phyloP scores from a whole-genome alignment of 1,140 invertebrate species.

The Pachyrhynchus sulphureomaculatus region DNA sequence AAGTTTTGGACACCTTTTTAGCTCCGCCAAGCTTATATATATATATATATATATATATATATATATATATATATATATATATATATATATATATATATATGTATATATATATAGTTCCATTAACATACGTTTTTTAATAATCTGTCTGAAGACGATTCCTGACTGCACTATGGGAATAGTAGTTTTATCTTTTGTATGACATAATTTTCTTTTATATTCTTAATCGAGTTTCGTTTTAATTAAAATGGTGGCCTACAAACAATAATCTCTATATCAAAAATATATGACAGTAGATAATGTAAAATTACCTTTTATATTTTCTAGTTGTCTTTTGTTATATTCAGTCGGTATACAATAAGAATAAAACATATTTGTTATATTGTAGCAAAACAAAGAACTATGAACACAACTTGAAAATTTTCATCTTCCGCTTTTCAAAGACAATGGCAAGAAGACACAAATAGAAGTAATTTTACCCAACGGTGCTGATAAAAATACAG shows the following conservation, averaged over 20 bases:
- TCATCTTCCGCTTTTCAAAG: constrained; percentile 26
- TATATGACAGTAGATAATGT: constrained; percentile 4
- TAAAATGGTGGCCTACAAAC: not conserved
- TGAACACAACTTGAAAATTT: constrained; percentile 26
- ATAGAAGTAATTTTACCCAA: constrained; percentile 26
- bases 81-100: too few relatives aligned
- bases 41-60: too few relatives aligned
- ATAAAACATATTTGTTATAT: constrained; percentile 27
- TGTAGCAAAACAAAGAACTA: constrained; percentile 24
- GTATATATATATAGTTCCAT: too few relatives aligned
- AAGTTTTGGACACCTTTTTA: too few relatives aligned
- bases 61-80: too few relatives aligned
- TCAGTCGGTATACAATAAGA: constrained; percentile 22
- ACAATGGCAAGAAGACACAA: constrained; percentile 25
- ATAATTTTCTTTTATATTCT: too few relatives aligned
- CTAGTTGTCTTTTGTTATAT: constrained; percentile 15
- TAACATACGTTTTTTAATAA: too few relatives aligned
- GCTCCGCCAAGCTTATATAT: too few relatives aligned
- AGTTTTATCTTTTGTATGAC: too few relatives aligned
- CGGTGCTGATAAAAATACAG: constrained; percentile 22
- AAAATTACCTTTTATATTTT: constrained; percentile 22
- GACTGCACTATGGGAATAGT: too few relatives aligned
- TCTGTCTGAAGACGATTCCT: too few relatives aligned
- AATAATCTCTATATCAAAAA: constrained; percentile 6
- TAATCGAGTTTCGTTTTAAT: too few relatives aligned